These are phyloP conservation scores for Gopherus evgoodei DNA, from an alignment of 2,113 vertebrate species.

Conservation along the genomic window DNA sequence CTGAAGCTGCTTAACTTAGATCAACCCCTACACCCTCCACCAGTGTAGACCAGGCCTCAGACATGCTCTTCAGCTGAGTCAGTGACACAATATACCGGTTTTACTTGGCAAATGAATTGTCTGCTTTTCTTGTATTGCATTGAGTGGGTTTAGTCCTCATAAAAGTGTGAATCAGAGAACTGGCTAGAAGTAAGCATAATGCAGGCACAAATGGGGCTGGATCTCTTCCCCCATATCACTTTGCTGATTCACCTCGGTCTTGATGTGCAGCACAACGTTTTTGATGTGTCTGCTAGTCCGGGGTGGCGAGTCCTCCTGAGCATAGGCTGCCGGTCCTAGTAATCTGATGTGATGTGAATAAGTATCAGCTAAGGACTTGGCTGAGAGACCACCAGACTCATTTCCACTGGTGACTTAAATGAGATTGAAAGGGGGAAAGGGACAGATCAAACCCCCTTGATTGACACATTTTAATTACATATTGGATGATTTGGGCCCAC, in stretches of 20 bases:
- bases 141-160: fast-evolving
- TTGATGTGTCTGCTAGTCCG: fast-evolving
- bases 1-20: too few species aligned
- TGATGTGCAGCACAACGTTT: background rate
- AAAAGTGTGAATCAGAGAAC: background rate
- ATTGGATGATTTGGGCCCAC: background rate
- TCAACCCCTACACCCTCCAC: too few species aligned
- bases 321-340: background rate
- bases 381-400: background rate
- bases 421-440: background rate
- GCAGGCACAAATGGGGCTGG: background rate
- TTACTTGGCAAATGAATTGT: fast-evolving
- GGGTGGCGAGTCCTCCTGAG: background rate
- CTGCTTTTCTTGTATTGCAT: background rate
- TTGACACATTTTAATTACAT: background rate
- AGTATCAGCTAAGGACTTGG: background rate
- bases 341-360: background rate
- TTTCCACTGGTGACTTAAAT: background rate
- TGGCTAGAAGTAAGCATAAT: background rate
- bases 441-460: background rate
- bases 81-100: background rate
- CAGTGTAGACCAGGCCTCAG: too few species aligned
- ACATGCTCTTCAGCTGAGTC: background rate
- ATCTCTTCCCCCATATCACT: fast-evolving
- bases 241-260: fast-evolving